Conservation (phyloP, 2,113 vertebrate genomes). For the Nothocercus nigrocapillus region DNA sequence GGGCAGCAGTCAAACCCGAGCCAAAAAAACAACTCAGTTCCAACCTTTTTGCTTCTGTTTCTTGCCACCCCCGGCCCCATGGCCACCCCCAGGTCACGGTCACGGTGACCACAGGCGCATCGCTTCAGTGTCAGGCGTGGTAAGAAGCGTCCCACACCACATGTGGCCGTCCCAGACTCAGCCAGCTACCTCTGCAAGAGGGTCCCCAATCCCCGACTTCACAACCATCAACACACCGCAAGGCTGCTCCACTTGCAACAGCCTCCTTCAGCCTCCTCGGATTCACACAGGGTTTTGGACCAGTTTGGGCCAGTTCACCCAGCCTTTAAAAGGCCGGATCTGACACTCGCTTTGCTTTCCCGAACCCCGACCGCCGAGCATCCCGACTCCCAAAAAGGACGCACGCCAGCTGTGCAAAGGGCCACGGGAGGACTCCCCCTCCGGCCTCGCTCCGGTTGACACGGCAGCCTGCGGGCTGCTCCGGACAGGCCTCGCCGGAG, state of each 20-base stretch:
- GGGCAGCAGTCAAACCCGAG: constrained; percentile 11
- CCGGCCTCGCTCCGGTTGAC: neutral
- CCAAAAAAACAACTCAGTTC: neutral
- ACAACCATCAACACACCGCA: neutral
- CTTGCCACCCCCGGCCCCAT: neutral
- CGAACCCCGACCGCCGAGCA: neutral
- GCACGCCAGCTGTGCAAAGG: neutral
- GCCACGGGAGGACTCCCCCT: neutral
- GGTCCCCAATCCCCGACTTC: fast-evolving
- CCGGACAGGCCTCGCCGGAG: neutral
- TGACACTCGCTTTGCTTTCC: neutral
- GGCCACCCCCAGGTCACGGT: neutral
- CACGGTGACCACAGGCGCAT: too few species aligned
- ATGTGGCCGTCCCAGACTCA: neutral
- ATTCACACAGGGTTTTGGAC: neutral
- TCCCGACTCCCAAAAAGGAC: neutral
- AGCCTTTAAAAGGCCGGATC: neutral
- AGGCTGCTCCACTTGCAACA: fast-evolving
- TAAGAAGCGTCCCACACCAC: neutral
- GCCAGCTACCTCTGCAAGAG: neutral
- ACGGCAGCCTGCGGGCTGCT: neutral
- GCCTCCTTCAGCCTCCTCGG: neutral
- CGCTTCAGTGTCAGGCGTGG: fast-evolving
- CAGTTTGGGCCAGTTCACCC: neutral
- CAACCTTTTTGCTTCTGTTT: neutral